Evolutionary conservation across 2,888 invertebrate genomes (phyloP).

Genomic region (Meghimatium bilineatum): DNA sequence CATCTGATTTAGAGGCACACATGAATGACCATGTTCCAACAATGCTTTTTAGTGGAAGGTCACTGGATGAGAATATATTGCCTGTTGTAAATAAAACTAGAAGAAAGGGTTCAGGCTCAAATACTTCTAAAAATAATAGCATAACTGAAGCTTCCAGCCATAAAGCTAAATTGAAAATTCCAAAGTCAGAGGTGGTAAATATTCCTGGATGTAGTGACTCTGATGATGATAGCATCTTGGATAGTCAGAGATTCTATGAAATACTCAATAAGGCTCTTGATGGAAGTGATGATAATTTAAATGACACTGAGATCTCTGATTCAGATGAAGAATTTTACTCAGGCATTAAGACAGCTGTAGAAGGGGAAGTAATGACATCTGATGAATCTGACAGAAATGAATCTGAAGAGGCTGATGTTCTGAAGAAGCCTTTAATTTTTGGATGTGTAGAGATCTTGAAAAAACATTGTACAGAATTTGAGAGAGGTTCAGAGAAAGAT

Average conservation of each 20-base stretch:
- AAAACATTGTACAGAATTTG: conserved; percentile 30
- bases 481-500: conserved; percentile 21
- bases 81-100: conserved; percentile 3
- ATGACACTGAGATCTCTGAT: conserved; percentile 21
- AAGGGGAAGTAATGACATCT: neutral
- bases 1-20: conserved; percentile 21
- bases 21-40: conserved; percentile 43
- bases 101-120: neutral
- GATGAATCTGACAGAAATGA: conserved; percentile 24
- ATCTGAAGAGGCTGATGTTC: neutral
- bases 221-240: conserved; percentile 38
- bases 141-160: conserved; percentile 24
- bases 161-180: neutral
- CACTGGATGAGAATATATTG: conserved; percentile 32
- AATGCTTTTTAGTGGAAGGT: conserved; percentile 45
- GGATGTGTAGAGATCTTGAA: conserved; percentile 18
- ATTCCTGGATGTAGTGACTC: neutral
- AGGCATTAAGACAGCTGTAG: conserved; percentile 19
- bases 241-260: conserved; percentile 30
- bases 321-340: conserved; percentile 35
- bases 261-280: conserved; percentile 37
- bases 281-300: conserved; percentile 36
- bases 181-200: neutral
- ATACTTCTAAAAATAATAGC: neutral
- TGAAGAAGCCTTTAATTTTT: conserved; percentile 24